Conservation (phyloP, 1,140 invertebrate species). For the Bactericera cockerelli region DNA sequence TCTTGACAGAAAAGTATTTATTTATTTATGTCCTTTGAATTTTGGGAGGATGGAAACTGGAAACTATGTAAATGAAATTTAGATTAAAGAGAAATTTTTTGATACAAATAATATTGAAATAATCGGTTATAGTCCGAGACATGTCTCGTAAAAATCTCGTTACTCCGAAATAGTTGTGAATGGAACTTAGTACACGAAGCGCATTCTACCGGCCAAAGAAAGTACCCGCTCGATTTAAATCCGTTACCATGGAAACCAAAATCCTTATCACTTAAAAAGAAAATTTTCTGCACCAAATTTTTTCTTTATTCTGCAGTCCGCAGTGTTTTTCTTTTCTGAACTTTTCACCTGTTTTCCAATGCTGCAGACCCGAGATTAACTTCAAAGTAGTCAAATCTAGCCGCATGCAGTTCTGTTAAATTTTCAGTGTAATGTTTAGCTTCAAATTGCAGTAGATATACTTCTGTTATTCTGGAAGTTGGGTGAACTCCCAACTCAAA, state of each 20-base stretch:
- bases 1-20: no score
- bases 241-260: conserved; percentile 6
- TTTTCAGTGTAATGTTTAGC: not conserved
- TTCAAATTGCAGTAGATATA: not conserved
- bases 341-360: not conserved
- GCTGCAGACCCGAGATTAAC: not conserved
- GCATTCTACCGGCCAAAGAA: no score
- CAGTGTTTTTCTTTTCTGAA: not conserved
- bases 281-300: conserved; percentile 6
- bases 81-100: no score
- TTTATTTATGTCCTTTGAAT: no score
- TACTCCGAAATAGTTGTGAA: no score
- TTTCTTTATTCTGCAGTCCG: not conserved
- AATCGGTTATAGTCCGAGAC: no score
- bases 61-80: no score
- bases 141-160: no score
- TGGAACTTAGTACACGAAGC: no score
- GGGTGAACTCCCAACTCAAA: not conserved
- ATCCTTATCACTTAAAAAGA: conserved; percentile 2
- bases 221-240: no score
- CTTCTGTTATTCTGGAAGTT: not conserved
- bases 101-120: no score
- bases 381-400: not conserved
- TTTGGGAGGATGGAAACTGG: no score
- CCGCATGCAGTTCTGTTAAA: not conserved